A percentile compares a stretch with the other conserved stretches of the same genome.
These are phyloP conservation scores for Coelopa frigida DNA, from an alignment of 1,140 invertebrate genomes.

Conservation along the genomic window DNA sequence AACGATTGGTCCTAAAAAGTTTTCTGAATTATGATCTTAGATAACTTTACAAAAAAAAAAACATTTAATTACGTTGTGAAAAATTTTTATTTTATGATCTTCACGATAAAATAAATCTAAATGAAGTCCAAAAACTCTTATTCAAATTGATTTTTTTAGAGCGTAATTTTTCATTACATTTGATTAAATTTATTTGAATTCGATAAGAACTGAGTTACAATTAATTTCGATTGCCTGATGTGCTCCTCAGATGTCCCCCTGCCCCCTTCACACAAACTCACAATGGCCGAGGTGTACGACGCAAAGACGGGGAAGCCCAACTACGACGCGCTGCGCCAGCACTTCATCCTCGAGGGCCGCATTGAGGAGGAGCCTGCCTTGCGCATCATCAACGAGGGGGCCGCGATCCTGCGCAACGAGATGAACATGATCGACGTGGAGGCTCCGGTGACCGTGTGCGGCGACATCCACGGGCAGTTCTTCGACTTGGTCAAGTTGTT, in stretches of 20 bases:
- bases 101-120: too few relatives aligned
- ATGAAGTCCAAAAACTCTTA: too few relatives aligned
- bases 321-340: conserved; percentile 94
- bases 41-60: too few relatives aligned
- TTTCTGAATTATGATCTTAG: too few relatives aligned
- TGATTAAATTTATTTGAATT: neutral
- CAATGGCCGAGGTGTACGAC: conserved; percentile 95
- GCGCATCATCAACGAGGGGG: conserved; percentile 95
- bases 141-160: too few relatives aligned
- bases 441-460: conserved; percentile 99
- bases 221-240: too few relatives aligned
- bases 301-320: conserved; percentile 84
- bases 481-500: conserved; percentile 99
- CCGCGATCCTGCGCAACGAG: conserved; percentile 87
- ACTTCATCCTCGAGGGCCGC: conserved; percentile 96
- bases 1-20: too few relatives aligned
- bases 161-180: too few relatives aligned
- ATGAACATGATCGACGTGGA: conserved; percentile 99
- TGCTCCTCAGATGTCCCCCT: conserved; percentile 77
- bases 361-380: conserved; percentile 94
- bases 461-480: conserved; percentile 99
- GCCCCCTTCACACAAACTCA: conserved; percentile 94
- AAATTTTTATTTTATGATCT: too few relatives aligned
- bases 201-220: neutral
- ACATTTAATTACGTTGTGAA: too few relatives aligned